Conservation (phyloP, 2,888 invertebrate species). For the Hypselothyrea guttata region DNA sequence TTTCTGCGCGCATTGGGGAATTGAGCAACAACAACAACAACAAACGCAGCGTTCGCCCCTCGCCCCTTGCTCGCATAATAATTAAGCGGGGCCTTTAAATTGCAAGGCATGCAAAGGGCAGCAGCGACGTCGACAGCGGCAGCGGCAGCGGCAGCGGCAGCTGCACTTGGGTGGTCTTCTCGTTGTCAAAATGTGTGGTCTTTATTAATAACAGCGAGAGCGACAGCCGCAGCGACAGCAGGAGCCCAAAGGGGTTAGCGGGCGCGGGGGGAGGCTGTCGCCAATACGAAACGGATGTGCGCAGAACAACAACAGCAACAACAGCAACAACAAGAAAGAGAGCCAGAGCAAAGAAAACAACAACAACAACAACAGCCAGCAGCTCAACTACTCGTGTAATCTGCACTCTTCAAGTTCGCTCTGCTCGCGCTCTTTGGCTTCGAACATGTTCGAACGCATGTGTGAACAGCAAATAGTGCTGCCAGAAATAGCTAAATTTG, state of each 20-base stretch:
- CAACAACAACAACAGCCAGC: slow-evolving; percentile 3
- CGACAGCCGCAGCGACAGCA: slow-evolving; percentile 25
- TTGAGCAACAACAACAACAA: slow-evolving; percentile 41
- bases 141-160: slow-evolving; percentile 30
- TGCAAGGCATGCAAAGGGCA: slow-evolving; percentile 64
- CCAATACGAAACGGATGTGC: slow-evolving; percentile 76
- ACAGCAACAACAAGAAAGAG: slow-evolving; percentile 13
- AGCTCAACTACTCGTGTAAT: slow-evolving; percentile 34
- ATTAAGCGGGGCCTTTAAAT: slow-evolving; percentile 75
- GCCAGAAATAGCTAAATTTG: too few relatives aligned
- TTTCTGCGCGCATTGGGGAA: slow-evolving; percentile 66
- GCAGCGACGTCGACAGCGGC: slow-evolving; percentile 26
- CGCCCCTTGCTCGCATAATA: slow-evolving; percentile 58
- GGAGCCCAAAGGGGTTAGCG: slow-evolving; percentile 7
- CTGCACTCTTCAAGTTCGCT: slow-evolving; percentile 35
- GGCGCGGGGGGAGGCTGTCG: slow-evolving; percentile 52
- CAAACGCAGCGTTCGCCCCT: slow-evolving; percentile 7
- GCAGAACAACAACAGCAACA: slow-evolving; percentile 14
- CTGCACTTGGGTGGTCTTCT: slow-evolving; percentile 81
- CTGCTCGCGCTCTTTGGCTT: slow-evolving; percentile 11
- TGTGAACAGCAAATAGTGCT: too few relatives aligned
- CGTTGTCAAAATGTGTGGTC: slow-evolving; percentile 83
- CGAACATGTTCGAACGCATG: slow-evolving; percentile 53
- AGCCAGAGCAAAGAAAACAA: slow-evolving; percentile 13
- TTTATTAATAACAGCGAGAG: slow-evolving; percentile 81